Conservation (phyloP, 2,113 vertebrate species). For the Pao palembangensis region DNA sequence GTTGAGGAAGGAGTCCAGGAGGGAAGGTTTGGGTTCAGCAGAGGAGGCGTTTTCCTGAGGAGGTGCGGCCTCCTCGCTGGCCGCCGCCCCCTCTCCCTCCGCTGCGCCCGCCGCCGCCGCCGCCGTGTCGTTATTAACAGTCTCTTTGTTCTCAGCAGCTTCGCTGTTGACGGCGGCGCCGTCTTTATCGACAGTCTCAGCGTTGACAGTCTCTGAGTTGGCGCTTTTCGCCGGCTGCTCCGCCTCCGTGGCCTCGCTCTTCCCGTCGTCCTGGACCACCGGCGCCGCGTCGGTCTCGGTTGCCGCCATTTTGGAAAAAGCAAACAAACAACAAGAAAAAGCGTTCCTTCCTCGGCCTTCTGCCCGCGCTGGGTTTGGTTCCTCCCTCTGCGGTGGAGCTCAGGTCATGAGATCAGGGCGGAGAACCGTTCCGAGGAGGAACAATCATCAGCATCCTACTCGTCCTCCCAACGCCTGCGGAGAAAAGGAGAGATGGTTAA, state of each 20-base stretch:
- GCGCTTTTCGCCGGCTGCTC: slow-evolving; percentile 38
- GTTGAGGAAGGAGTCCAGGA: slow-evolving; percentile 78
- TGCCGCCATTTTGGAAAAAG: slow-evolving; percentile 69
- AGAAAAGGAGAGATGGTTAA: slow-evolving; percentile 2
- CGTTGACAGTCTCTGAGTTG: slow-evolving; percentile 60
- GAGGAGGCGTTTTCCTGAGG: slow-evolving; percentile 59
- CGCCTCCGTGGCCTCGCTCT: slow-evolving; percentile 47
- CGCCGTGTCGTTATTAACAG: slow-evolving; percentile 52
- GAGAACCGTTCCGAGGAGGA: slow-evolving; percentile 48
- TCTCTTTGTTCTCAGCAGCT: slow-evolving; percentile 59
- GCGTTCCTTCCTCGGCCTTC: slow-evolving; percentile 47
- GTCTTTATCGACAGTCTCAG: slow-evolving; percentile 48
- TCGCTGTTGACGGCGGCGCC: slow-evolving; percentile 40
- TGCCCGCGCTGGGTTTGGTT: slow-evolving; percentile 42
- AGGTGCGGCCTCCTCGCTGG: slow-evolving; percentile 30
- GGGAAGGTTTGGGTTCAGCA: slow-evolving; percentile 70
- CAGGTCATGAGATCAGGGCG: slow-evolving; percentile 65
- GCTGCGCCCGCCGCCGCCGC: slow-evolving; percentile 7
- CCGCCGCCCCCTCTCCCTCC: slow-evolving; percentile 26
- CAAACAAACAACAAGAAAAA: slow-evolving; percentile 43
- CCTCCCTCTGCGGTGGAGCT: slow-evolving; percentile 49
- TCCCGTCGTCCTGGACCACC: slow-evolving; percentile 70
- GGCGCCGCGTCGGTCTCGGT: slow-evolving; percentile 69
- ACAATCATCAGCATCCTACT: slow-evolving; percentile 74
- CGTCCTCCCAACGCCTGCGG: slow-evolving; percentile 55